Base-by-base conservation (phyloP, 1,140 invertebrate species). In the Tetramorium simillimum region DNA sequence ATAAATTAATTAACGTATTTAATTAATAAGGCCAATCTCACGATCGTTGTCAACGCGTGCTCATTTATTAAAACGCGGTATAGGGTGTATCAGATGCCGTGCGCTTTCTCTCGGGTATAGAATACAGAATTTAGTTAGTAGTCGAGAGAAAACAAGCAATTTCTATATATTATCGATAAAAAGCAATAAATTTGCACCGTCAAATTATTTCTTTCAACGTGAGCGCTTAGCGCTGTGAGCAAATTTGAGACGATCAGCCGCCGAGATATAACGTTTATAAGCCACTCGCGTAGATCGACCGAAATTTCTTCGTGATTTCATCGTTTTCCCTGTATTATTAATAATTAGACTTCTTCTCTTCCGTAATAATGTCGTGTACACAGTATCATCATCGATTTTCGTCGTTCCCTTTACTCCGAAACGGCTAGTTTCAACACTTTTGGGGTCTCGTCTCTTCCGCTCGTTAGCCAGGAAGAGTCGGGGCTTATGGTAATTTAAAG, bases 401-500 rank as follows among this genome's bases (percentile, higher is more conserved):
- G 3, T 24, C 43, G 5, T 58, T 58, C 14, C 33, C n/a, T 37
- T 84, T 75, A 84, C 37, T 75, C 14, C 80, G 53, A 33, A 33
- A 24, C 69, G 37, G 53, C 53, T 46, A 84, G 80, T 84, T 37
- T 56, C 69, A 84, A 90, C 93, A 94, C 93, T 94, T 94, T 94
- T 93, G 91, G 92, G 93, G 93, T 92, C 92, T 94, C 93, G 89
- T 91, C 91, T 93, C 92, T 92, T 91, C 90, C 89, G 91, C 90
- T 91, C 90, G 93, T 93, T 94, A 93, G 90, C 84, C 92, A 90
- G 89, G 69, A 88, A 82, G 88, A 85, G 78, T 90, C 91, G 91
- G 87, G 87, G 93, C 92, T 94, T 94, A 94, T 94, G 93, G 91
- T 94, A 94, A 94, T 94, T 89, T 92, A 85, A 92, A 91, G 90